These are phyloP conservation scores for Helicoverpa armigera DNA, from an alignment of 1,140 invertebrate species.

Conservation along the genomic window DNA sequence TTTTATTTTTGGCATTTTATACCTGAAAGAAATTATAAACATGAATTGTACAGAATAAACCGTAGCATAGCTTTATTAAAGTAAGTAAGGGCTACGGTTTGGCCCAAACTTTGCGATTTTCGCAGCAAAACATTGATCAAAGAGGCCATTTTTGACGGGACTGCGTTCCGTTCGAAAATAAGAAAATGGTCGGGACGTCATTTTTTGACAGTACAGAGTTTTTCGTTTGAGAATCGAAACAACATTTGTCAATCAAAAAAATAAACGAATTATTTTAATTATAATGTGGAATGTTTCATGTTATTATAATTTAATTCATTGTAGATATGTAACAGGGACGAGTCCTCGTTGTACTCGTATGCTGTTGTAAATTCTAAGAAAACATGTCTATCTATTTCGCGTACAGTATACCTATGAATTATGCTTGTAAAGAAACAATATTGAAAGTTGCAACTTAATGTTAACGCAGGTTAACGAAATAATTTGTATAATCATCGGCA, in stretches of 20 bases:
- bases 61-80: too few relatives aligned
- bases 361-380: too few relatives aligned
- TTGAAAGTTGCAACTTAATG: too few relatives aligned
- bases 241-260: background rate
- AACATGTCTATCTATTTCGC: too few relatives aligned
- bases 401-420: too few relatives aligned
- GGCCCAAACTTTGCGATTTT: constrained; percentile 78
- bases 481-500: too few relatives aligned
- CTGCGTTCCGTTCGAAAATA: constrained; percentile 44
- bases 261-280: background rate
- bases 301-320: too few relatives aligned
- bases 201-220: background rate
- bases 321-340: too few relatives aligned
- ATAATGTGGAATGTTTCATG: too few relatives aligned
- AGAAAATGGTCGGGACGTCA: background rate
- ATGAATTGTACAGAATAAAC: background rate
- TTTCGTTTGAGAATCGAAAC: background rate
- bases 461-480: too few relatives aligned
- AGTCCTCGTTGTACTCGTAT: too few relatives aligned
- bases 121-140: constrained; percentile 83
- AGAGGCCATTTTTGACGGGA: constrained; percentile 80
- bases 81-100: constrained; percentile 63
- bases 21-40: constrained; percentile 7
- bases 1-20: constrained; percentile 15
- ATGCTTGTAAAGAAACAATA: too few relatives aligned